phyloP scores from a whole-genome alignment of 1,140 invertebrate species.

The Probaryconus sp. region DNA sequence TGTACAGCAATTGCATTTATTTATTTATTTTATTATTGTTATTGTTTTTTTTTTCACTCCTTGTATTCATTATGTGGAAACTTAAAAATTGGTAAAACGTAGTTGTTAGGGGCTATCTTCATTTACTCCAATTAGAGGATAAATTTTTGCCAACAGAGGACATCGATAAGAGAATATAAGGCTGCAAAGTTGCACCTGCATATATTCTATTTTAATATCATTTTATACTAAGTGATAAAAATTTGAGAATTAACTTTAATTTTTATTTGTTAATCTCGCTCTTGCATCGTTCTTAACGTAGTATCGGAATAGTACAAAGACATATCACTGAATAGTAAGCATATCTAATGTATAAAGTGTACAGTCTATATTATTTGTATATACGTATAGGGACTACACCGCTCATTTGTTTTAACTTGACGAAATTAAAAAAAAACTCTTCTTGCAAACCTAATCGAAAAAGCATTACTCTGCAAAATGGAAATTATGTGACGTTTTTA shows the following conservation, averaged over 20 bases:
- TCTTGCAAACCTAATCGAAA: slow-evolving; percentile 23
- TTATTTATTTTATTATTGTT: too few relatives aligned
- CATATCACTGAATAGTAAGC: slow-evolving; percentile 32
- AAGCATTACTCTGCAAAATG: slow-evolving; percentile 27
- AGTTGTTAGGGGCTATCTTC: too few relatives aligned
- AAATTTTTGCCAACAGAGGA: slow-evolving; percentile 1
- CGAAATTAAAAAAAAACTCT: background rate
- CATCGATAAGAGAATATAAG: too few relatives aligned
- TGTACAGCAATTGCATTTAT: too few relatives aligned
- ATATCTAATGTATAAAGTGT: slow-evolving; percentile 52
- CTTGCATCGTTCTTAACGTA: slow-evolving; percentile 3
- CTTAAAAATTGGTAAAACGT: too few relatives aligned
- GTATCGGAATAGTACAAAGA: slow-evolving; percentile 11
- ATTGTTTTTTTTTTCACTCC: too few relatives aligned
- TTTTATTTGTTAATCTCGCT: background rate
- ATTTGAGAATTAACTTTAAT: background rate
- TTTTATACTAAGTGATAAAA: background rate
- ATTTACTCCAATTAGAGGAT: slow-evolving; percentile 12
- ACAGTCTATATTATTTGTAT: slow-evolving; percentile 45
- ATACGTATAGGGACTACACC: slow-evolving; percentile 30
- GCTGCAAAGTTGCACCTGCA: too few relatives aligned
- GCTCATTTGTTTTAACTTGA: slow-evolving; percentile 16
- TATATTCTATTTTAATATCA: too few relatives aligned
- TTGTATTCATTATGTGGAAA: too few relatives aligned
- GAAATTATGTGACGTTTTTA: too few relatives aligned